Base-by-base conservation (phyloP, 2,797 vertebrate species). In the Syngnathus rostellatus region DNA sequence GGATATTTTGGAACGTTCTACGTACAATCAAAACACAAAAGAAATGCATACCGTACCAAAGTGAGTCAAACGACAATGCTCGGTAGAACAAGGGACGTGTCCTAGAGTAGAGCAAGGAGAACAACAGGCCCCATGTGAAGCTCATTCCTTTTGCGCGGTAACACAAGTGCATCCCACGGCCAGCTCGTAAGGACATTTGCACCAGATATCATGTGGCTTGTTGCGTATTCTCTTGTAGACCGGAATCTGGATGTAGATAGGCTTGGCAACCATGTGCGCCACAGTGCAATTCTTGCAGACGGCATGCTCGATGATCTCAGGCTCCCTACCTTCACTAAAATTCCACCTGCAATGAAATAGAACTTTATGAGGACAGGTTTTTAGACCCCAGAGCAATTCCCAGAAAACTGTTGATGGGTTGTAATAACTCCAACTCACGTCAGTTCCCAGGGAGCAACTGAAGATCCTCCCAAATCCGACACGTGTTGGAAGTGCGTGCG, bases 91-190 rank as follows among this genome's bases (percentile, higher is more conserved):
- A 37, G 31, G 31, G 55, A 58, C 38, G 55, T 37, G 31, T 38
- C 31, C 31, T 17, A 58, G 31, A 31, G 14, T 38, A 58, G 25
- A 37, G 31, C 17, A 58, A 58, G 50, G 14, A 57, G 54, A 37
- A 57, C 8, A 23, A 25, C 25, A 57, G 25, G 54, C 53, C 53
- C 5, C 53, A 23, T 58, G 31, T 58, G 31, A 17, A 31, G 7
- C 25, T 58, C 55, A 58, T 58, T 31, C 55, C 31, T 58, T 14
- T 46, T 16, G 8, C 5, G 17, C 31, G 16, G 45, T 8, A 46
- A 64, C 63, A 23, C 63, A 64, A 19, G 63, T 64, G 38, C 63
- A 64, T 21, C 63, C 63, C 63, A 64, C 63, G 1, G 50, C 63
- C 38, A 64, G 37, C 37, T 16, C 9, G 50, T 64, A 64, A 12